phyloP scores from a whole-genome alignment of 2,797 vertebrate genomes.

The Acanthurus tractus region DNA sequence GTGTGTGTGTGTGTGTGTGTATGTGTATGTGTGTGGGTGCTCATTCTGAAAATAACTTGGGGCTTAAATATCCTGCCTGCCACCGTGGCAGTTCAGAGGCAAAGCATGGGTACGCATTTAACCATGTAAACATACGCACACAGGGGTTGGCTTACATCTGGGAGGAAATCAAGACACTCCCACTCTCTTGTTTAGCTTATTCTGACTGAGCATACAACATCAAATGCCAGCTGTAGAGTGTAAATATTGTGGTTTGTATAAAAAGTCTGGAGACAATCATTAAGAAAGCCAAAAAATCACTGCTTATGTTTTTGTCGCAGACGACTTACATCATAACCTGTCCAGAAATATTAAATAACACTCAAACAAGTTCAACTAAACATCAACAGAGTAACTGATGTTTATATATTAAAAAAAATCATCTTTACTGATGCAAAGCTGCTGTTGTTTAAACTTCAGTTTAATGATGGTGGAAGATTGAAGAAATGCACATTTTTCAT shows the following conservation, averaged over 20 bases:
- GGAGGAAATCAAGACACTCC: slow-evolving; percentile 64
- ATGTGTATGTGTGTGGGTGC: slow-evolving; percentile 14
- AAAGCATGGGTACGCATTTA: slow-evolving; percentile 54
- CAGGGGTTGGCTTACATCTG: slow-evolving; percentile 56
- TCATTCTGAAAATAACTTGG: slow-evolving; percentile 77
- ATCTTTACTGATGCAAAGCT: slow-evolving; percentile 13
- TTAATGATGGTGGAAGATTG: not conserved
- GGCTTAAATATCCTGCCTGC: slow-evolving; percentile 75
- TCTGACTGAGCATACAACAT: slow-evolving; percentile 45
- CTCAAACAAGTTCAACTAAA: slow-evolving; percentile 3
- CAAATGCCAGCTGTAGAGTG: slow-evolving; percentile 38
- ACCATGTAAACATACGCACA: slow-evolving; percentile 66
- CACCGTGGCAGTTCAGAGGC: slow-evolving; percentile 71
- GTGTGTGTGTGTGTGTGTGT: slow-evolving; percentile 19
- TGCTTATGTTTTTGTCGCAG: not conserved
- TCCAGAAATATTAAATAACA: not conserved
- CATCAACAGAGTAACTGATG: not conserved
- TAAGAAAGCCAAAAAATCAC: not conserved
- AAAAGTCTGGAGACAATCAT: not conserved
- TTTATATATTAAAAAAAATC: not conserved
- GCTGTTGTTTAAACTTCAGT: slow-evolving; percentile 1
- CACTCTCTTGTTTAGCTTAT: slow-evolving; percentile 59
- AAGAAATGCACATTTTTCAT: not conserved
- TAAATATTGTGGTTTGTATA: slow-evolving; percentile 41
- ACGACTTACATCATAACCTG: not conserved